Percentiles rank a stretch among this genome's conserved stretches.
Conservation (phyloP, 1,140 invertebrate genomes). For the Hycleus cichorii region DNA sequence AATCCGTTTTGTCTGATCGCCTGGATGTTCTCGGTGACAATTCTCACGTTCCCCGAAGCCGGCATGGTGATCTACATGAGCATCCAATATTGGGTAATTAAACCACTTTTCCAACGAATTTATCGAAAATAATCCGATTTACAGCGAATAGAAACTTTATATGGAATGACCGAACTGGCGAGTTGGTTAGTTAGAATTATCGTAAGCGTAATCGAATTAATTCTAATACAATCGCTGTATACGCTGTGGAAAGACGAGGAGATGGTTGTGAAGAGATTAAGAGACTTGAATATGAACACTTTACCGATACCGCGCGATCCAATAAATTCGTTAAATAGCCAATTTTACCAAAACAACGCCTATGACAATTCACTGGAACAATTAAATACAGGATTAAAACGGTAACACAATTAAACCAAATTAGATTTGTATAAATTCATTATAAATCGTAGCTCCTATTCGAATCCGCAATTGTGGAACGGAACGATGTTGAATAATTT, state of each 20-base stretch:
- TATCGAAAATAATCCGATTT: slow-evolving; percentile 17
- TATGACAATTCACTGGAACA: slow-evolving; percentile 35
- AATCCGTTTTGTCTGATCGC: slow-evolving; percentile 51
- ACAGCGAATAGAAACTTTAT: slow-evolving; percentile 52
- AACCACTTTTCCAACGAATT: background rate
- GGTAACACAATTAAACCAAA: slow-evolving; percentile 17
- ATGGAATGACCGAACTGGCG: slow-evolving; percentile 52
- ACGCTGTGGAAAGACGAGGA: slow-evolving; percentile 47
- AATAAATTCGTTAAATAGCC: slow-evolving; percentile 20
- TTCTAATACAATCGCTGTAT: slow-evolving; percentile 57
- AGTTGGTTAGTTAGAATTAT: slow-evolving; percentile 52
- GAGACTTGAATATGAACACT: slow-evolving; percentile 39
- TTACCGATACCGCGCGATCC: slow-evolving; percentile 33
- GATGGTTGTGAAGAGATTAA: slow-evolving; percentile 39
- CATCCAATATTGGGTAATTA: slow-evolving; percentile 58
- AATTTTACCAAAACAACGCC: slow-evolving; percentile 38
- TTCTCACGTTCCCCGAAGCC: slow-evolving; percentile 59
- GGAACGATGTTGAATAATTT: slow-evolving; percentile 26
- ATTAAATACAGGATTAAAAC: slow-evolving; percentile 28
- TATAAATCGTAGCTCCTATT: slow-evolving; percentile 22
- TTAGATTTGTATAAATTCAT: background rate
- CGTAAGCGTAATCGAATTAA: slow-evolving; percentile 50
- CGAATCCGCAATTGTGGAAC: slow-evolving; percentile 35
- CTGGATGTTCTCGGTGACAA: slow-evolving; percentile 57
- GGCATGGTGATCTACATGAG: slow-evolving; percentile 63